These are phyloP conservation scores for Microcebus lehilahytsara DNA, from an alignment of 2,113 vertebrate genomes.

Conservation along the genomic window DNA sequence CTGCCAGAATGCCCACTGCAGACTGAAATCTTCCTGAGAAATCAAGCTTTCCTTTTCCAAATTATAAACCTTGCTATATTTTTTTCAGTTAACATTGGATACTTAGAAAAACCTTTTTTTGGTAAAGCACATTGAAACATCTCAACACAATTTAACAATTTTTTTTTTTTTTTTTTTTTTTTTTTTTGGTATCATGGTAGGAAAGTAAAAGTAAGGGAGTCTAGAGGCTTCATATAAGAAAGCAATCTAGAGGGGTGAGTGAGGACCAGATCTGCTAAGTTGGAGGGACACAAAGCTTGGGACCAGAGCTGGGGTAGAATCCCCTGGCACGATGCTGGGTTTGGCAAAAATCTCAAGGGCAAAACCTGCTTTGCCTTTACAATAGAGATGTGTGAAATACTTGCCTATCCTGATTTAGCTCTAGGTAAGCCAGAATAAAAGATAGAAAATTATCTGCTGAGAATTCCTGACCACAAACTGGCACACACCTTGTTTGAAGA, in stretches of 20 bases:
- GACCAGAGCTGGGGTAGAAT: background rate
- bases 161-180: background rate
- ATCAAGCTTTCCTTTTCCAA: no score
- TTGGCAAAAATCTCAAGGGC: background rate
- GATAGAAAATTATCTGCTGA: background rate
- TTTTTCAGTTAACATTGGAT: background rate
- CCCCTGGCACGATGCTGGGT: background rate
- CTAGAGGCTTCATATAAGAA: background rate
- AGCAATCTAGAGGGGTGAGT: background rate
- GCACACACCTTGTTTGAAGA: background rate
- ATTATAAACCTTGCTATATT: no score
- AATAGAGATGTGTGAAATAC: background rate
- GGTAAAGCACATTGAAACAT: background rate
- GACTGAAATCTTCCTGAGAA: no score
- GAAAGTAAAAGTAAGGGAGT: background rate
- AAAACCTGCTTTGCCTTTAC: background rate
- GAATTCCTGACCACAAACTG: background rate
- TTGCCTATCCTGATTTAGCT: background rate
- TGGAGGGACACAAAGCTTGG: background rate
- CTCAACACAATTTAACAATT: background rate
- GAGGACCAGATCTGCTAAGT: background rate
- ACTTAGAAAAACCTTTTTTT: background rate
- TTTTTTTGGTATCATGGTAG: background rate
- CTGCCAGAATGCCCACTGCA: no score
- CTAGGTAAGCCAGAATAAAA: background rate